These are phyloP conservation scores for Pygathrix nemaeus DNA, from an alignment of 2,113 vertebrate genomes.

Conservation along the genomic window DNA sequence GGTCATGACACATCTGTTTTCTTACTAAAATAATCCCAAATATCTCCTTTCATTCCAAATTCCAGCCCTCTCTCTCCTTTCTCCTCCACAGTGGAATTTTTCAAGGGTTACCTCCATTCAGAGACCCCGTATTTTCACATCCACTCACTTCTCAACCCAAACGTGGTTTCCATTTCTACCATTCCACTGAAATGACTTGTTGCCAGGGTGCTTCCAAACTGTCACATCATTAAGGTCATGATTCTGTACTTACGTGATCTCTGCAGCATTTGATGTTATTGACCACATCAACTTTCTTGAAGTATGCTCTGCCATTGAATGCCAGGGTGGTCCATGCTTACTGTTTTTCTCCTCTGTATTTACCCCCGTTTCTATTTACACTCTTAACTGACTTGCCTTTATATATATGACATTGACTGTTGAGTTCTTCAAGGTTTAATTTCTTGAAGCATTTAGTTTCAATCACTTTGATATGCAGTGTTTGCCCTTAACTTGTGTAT, in stretches of 20 bases:
- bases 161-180: background rate
- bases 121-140: background rate
- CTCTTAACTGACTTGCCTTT: background rate
- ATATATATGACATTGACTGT: background rate
- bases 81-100: background rate
- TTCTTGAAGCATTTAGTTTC: background rate
- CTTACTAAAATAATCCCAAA: background rate
- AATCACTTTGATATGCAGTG: background rate
- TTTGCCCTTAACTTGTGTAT: background rate
- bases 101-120: background rate
- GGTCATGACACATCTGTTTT: background rate
- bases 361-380: background rate
- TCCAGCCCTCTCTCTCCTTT: background rate
- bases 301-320: background rate
- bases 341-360: background rate
- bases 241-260: background rate
- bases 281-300: background rate
- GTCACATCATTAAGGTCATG: background rate
- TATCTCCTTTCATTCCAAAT: background rate
- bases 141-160: background rate
- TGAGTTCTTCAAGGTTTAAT: background rate
- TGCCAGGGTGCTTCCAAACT: background rate
- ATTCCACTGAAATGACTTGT: background rate
- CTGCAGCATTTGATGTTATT: background rate
- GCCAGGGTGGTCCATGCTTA: background rate